Evolutionary conservation across 2,113 vertebrate species (phyloP).

Genomic region (Felis chaus): DNA sequence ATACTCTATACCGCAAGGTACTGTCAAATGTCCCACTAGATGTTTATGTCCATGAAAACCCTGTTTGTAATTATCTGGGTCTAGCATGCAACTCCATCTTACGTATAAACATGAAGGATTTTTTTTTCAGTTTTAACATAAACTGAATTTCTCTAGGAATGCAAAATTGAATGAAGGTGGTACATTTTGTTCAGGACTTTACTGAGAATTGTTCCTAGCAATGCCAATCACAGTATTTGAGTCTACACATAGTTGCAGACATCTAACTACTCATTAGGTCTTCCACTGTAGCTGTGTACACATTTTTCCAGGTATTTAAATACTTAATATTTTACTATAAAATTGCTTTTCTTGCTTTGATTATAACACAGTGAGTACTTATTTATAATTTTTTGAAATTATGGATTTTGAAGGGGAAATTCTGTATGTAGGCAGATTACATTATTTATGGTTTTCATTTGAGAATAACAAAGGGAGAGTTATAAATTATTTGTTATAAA

Average conservation of each 20-base stretch:
- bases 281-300: not conserved
- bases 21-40: not conserved
- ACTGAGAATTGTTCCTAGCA: not conserved
- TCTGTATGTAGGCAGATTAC: not conserved
- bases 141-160: not conserved
- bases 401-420: not conserved
- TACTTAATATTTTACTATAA: not conserved
- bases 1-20: not conserved
- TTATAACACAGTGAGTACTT: not conserved
- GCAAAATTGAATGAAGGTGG: not conserved
- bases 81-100: not conserved
- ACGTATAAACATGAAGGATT: not conserved
- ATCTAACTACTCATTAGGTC: not conserved
- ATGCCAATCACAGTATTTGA: not conserved
- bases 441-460: conserved; percentile 4
- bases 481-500: not conserved
- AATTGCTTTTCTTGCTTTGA: not conserved
- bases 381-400: not conserved
- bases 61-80: not conserved
- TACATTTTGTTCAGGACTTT: not conserved
- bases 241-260: not conserved
- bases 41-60: not conserved
- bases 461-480: not conserved
- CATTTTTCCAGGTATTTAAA: not conserved
- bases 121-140: not conserved